Base-by-base conservation (phyloP, 2,888 invertebrate species). In the Galerucella calmariensis region DNA sequence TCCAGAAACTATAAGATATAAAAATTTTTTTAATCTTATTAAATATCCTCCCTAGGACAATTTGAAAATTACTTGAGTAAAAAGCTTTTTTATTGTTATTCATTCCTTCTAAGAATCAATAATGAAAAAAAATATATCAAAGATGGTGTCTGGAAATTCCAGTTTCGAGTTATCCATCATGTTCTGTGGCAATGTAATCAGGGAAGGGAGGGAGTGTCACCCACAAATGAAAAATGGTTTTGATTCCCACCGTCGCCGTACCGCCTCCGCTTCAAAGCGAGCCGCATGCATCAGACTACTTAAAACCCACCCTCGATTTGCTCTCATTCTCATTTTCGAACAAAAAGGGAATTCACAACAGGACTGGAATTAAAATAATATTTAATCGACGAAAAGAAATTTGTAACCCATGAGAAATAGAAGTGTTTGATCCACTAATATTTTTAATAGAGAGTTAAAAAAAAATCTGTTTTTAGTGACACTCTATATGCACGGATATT, bases 301-400 rank as follows among this genome's bases (percentile, higher is more conserved):
- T 75, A 75, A 73, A 75, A 69, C 58, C 69, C 73, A 73, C 73
- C 73, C 73, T 62, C 27, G 68, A 68, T 69, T 20, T 73, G 68
- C 68, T 73, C 73, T 68, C 73, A 73, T 73, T 73, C 73, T 73
- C 73, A 73, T 73, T 73, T 62, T 63, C 56, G 58, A 63, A 73
- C 56, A 44, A 51, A 67, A 72, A 72, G 68, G 63, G 67, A 46
- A 20, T 61, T 56, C 61, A n/a, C 46, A 41, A 65, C 63, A 41
- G 63, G 63, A 20, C 12, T 65, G 63, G 63, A 16, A 46, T 65
- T 44, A 12, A 20, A 65, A 65, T 20, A 12, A 56, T 56, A 56
- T 56, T 56, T 20, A 20, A 56, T 35, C 6, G 35, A 35, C 5
- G 35, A 35, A 5, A 6, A 35, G 35, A 35, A 35, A 35, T 41